Base-by-base conservation (phyloP, 2,113 vertebrate genomes). In the Oncorhynchus keta region DNA sequence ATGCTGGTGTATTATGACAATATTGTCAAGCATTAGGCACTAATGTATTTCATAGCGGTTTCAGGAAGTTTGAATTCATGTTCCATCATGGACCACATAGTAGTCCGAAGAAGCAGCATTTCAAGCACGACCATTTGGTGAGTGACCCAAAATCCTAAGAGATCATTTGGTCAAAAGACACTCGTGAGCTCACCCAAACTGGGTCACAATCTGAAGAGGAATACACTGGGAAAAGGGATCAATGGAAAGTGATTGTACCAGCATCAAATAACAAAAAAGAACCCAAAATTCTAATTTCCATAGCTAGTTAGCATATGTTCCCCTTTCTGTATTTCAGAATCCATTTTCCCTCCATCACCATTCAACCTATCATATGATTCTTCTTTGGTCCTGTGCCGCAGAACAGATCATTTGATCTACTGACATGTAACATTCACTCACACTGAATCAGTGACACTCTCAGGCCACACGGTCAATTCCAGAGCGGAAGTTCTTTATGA, bases 101-200 rank as follows among this genome's bases (percentile, higher is more conserved):
- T 3, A 22, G 59, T 62, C 59, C 1, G n/a, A 9, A 22, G 22
- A 62, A 62, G n/a, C 18, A 62, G 39, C 39, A 45, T 45, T 9
- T n/a, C 7, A 22, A 22, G 59, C n/a, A 14, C 16, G 16, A 55
- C 51, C 5, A 55, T 18, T 18, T 55, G 16, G 14, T 18, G 51
- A 55, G 51, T 18, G 51, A 16, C 59, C 59, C 7, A 22, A 62
- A 22, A 22, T 62, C 59, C 5, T 24, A 62, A 22, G 59, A 62
- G n/a, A 62, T 22, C 16, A 32, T 18, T 80, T 79, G 72, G 72
- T 79, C 35, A 70, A 68, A n/a, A 26, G 9, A 45, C 39, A 0
- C 39, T 9, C 0, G 9, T 45, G 39, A 45, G 35, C 77, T 45
- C n/a, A 39, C 28, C 59, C 26, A 79, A 67, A 9, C 3, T 30